These are phyloP conservation scores for Vultur gryphus DNA, from an alignment of 2,797 vertebrate species.

Conservation along the genomic window DNA sequence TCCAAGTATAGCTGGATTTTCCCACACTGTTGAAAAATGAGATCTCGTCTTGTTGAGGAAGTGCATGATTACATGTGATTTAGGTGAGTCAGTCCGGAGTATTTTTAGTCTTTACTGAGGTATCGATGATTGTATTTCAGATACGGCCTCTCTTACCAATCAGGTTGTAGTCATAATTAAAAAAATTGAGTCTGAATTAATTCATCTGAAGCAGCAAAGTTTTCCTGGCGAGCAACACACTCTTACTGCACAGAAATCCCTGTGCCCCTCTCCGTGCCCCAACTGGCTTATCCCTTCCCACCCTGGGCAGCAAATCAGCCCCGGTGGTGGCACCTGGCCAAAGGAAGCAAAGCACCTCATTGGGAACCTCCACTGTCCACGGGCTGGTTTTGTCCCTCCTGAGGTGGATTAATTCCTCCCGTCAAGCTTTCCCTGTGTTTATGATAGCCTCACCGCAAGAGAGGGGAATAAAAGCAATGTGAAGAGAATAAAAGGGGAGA, in stretches of 20 bases:
- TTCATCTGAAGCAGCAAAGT: background rate
- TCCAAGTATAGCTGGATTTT: background rate
- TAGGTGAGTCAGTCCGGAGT: background rate
- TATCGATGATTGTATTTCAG: background rate
- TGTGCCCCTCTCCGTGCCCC: background rate
- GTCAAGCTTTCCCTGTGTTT: background rate
- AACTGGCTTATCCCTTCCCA: background rate
- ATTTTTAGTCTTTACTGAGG: background rate
- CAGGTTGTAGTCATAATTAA: background rate
- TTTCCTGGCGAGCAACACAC: background rate
- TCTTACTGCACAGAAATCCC: background rate
- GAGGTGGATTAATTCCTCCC: background rate
- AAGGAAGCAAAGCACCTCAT: background rate
- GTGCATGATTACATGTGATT: background rate
- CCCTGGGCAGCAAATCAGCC: background rate
- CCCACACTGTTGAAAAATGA: background rate
- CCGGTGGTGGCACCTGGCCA: accelerated
- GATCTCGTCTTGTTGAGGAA: background rate
- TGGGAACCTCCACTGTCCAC: background rate
- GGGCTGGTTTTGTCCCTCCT: background rate
- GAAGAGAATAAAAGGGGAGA: background rate
- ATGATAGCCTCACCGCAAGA: accelerated
- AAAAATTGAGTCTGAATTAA: background rate
- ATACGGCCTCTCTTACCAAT: background rate
- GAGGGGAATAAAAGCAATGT: background rate